phyloP scores from a whole-genome alignment of 2,888 invertebrate genomes.

The Syritta pipiens region DNA sequence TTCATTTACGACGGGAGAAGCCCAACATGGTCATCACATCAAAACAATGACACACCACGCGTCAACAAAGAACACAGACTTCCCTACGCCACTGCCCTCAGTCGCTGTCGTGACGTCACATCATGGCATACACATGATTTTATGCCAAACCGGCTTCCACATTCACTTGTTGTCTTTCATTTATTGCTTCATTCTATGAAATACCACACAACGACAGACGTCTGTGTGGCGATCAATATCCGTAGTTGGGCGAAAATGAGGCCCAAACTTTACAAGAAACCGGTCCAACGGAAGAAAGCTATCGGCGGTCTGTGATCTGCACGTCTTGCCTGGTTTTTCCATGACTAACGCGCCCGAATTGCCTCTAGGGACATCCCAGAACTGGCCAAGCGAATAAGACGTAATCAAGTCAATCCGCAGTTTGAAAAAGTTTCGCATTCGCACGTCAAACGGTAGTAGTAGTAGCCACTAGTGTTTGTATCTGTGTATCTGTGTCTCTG shows the following conservation, averaged over 20 bases:
- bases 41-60: neutral
- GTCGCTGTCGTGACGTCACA: neutral
- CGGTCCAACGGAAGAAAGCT: too few species aligned
- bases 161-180: neutral
- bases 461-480: neutral
- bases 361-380: neutral
- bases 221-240: too few species aligned
- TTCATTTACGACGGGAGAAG: too few species aligned
- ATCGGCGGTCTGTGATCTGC: too few species aligned
- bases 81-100: neutral
- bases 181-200: too few species aligned
- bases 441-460: conserved; percentile 14
- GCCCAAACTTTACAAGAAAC: too few species aligned
- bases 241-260: too few species aligned
- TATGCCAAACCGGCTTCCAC: neutral
- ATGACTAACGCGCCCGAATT: conserved; percentile 28
- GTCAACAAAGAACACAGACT: neutral
- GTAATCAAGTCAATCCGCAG: neutral
- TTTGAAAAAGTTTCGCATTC: neutral
- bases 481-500: too few species aligned
- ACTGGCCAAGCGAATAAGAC: neutral
- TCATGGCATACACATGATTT: neutral
- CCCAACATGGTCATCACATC: neutral
- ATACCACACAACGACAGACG: neutral
- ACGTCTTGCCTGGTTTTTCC: conserved; percentile 29